Evolutionary conservation across 2,888 invertebrate genomes (phyloP).

Genomic region (Gnatocerus cornutus): DNA sequence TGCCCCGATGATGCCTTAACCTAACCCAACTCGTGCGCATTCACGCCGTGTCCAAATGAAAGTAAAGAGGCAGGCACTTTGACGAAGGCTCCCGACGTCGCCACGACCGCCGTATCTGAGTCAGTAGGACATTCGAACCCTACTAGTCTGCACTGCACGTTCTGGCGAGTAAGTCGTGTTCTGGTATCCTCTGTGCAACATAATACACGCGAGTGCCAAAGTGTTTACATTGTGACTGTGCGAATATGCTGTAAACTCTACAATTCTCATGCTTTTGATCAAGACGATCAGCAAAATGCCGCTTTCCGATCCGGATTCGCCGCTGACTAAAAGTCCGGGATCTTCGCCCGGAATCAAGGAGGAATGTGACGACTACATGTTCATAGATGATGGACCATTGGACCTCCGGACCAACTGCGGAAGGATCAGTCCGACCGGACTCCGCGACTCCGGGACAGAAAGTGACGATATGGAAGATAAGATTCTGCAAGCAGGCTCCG

Average conservation of each 20-base stretch:
- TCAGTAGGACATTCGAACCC: constrained; percentile 73
- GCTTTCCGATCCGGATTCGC: constrained; percentile 56
- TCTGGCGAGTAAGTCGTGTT: constrained; percentile 50
- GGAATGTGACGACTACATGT: constrained; percentile 69
- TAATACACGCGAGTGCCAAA: constrained; percentile 46
- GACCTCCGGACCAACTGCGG: constrained; percentile 82
- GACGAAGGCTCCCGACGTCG: constrained; percentile 72
- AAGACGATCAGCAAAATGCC: constrained; percentile 60
- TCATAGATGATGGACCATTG: constrained; percentile 74
- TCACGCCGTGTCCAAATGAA: constrained; percentile 60
- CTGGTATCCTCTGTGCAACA: constrained; percentile 32
- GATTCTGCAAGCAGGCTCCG: constrained; percentile 72
- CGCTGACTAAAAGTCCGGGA: constrained; percentile 54
- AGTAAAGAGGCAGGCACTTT: constrained; percentile 69
- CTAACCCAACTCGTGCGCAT: constrained; percentile 66
- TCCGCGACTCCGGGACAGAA: constrained; percentile 81
- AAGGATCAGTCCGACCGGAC: constrained; percentile 70
- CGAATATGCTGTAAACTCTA: constrained; percentile 6
- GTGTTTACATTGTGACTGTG: constrained; percentile 38
- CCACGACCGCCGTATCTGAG: constrained; percentile 78
- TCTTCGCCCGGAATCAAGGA: constrained; percentile 59
- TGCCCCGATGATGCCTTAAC: constrained; percentile 63
- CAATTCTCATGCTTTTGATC: constrained; percentile 56
- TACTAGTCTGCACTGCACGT: constrained; percentile 59
- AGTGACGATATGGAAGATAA: constrained; percentile 85